These are phyloP conservation scores for Coregonus suidteri DNA, from an alignment of 2,797 vertebrate genomes.

Conservation along the genomic window DNA sequence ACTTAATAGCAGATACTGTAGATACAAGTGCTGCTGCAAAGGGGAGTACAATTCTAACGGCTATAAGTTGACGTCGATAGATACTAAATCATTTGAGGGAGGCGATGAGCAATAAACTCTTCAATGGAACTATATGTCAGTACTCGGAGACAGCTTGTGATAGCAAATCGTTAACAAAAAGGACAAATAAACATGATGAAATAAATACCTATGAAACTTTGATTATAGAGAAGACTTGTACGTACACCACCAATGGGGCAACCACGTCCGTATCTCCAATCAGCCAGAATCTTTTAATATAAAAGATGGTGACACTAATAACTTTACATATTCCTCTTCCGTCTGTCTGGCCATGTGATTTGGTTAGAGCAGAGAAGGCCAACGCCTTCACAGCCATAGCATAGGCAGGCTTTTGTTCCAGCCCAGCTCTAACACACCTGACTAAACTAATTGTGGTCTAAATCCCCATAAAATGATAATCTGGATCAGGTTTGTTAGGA, in stretches of 20 bases:
- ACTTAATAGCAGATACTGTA: constrained; percentile 6
- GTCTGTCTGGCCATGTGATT: constrained; percentile 1
- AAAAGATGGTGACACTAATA: constrained; percentile 51
- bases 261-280: constrained; percentile 19
- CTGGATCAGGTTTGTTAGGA: background rate
- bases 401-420: background rate
- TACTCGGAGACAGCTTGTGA: constrained; percentile 26
- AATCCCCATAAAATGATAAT: background rate
- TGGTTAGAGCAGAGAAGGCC: background rate
- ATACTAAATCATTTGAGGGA: background rate
- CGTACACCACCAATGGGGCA: constrained; percentile 21
- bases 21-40: constrained; percentile 51
- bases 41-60: background rate
- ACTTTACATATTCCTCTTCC: background rate
- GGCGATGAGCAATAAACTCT: constrained; percentile 20
- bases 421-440: background rate
- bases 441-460: background rate
- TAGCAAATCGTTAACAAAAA: constrained; percentile 4
- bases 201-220: constrained; percentile 51
- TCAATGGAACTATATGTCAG: constrained; percentile 24
- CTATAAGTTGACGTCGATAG: background rate
- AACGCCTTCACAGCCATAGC: background rate
- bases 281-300: constrained; percentile 65
- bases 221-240: constrained; percentile 37
- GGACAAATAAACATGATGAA: constrained; percentile 28